These are phyloP conservation scores for Eucriotettix oculatus DNA, from an alignment of 2,888 invertebrate species.

Conservation along the genomic window DNA sequence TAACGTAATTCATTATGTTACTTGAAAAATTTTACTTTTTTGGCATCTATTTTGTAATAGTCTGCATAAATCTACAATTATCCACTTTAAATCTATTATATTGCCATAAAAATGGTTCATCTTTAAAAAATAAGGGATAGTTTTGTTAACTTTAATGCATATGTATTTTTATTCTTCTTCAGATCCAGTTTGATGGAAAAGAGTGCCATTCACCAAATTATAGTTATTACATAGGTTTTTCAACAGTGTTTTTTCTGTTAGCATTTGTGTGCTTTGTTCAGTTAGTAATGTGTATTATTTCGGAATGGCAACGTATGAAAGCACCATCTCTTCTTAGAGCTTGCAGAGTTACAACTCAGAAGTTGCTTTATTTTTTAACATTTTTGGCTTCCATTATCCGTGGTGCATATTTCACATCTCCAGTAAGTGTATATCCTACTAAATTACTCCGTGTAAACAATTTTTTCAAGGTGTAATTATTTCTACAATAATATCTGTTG, in stretches of 20 bases:
- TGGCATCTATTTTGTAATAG: no score
- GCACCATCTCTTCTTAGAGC: conserved; percentile 65
- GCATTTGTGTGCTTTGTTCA: conserved; percentile 73
- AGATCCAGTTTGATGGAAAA: conserved; percentile 60
- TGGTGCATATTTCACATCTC: conserved; percentile 79
- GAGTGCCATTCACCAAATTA: conserved; percentile 69
- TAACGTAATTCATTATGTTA: no score
- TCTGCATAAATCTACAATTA: no score
- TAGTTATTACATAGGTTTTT: conserved; percentile 49
- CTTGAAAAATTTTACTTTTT: no score
- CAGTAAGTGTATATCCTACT: conserved; percentile 39
- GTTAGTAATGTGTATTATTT: conserved; percentile 63
- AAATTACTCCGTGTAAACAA: background rate
- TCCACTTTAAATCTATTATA: no score
- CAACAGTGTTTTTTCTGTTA: conserved; percentile 58
- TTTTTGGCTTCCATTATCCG: conserved; percentile 71
- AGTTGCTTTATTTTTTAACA: conserved; percentile 72
- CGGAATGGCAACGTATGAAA: conserved; percentile 70
- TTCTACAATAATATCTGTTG: background rate
- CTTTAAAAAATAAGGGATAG: no score
- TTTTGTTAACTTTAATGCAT: no score
- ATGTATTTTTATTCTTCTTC: conserved; percentile 11
- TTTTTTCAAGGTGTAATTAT: background rate
- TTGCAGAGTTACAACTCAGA: conserved; percentile 77
- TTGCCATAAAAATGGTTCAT: no score